Percentiles rank a stretch among this genome's conserved stretches.
Evolutionary conservation across 2,797 vertebrate species (phyloP).

Genomic region (Etheostoma perlongum): DNA sequence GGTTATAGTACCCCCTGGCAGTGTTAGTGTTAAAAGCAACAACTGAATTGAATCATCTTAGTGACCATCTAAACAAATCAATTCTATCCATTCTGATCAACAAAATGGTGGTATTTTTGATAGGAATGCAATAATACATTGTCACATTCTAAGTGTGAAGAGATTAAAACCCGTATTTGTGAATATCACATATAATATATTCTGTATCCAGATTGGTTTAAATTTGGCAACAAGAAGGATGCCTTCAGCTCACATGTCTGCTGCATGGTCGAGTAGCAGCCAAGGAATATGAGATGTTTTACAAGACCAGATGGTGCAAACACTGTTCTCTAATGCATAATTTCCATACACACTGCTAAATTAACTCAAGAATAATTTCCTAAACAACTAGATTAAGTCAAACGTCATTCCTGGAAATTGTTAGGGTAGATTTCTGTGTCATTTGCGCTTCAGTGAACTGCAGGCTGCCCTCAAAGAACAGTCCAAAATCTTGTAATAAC

Average conservation of each 20-base stretch:
- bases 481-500: constrained; percentile 9
- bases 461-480: constrained; percentile 21
- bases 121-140: constrained; percentile 3
- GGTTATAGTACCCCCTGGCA: constrained; percentile 3
- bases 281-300: constrained; percentile 48
- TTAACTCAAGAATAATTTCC: constrained; percentile 28
- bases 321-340: constrained; percentile 39
- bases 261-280: constrained; percentile 42
- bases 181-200: constrained; percentile 28
- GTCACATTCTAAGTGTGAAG: constrained; percentile 17
- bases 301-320: constrained; percentile 58
- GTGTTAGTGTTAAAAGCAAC: constrained; percentile 15
- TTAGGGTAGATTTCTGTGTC: constrained; percentile 24
- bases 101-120: constrained; percentile 10
- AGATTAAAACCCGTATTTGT: constrained; percentile 24
- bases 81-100: neutral
- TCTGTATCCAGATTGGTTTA: constrained; percentile 49
- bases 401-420: constrained; percentile 20
- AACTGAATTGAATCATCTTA: constrained; percentile 8
- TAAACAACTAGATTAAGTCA: constrained; percentile 32
- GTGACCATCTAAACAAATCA: neutral
- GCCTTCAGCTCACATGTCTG: constrained; percentile 45
- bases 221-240: constrained; percentile 48
- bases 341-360: constrained; percentile 38
- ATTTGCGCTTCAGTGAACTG: constrained; percentile 20